A percentile compares a stretch with the other conserved stretches of the same genome.
These are phyloP conservation scores for Cabera pusaria DNA, from an alignment of 2,888 invertebrate genomes.

Conservation along the genomic window DNA sequence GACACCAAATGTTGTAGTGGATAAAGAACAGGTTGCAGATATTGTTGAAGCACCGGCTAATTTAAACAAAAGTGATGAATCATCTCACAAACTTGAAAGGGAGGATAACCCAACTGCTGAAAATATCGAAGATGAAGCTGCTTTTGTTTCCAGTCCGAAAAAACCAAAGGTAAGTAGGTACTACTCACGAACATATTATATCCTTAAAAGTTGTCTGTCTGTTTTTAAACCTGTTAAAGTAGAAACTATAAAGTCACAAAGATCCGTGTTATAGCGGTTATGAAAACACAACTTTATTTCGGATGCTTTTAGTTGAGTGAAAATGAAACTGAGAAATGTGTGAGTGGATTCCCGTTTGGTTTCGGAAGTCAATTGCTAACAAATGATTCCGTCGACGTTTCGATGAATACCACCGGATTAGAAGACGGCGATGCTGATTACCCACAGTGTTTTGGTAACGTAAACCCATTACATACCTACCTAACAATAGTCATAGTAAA, in stretches of 20 bases:
- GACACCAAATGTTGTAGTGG: constrained; percentile 8
- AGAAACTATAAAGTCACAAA: too few relatives aligned
- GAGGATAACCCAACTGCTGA: constrained; percentile 6
- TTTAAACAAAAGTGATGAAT: constrained; percentile 2
- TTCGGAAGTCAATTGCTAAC: constrained; percentile 56
- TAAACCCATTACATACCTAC: not conserved
- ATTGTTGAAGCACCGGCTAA: constrained; percentile 25
- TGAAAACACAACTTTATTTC: too few relatives aligned
- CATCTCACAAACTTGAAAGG: not conserved
- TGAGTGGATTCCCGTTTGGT: constrained; percentile 54
- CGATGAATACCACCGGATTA: constrained; percentile 43
- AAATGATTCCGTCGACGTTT: constrained; percentile 55
- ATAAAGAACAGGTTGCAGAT: constrained; percentile 21
- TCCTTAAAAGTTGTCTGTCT: too few relatives aligned
- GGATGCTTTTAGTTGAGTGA: too few relatives aligned
- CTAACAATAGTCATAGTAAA: not conserved
- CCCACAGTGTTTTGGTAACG: constrained; percentile 59
- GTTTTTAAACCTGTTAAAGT: too few relatives aligned
- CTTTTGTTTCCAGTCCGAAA: constrained; percentile 37
- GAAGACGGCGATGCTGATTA: constrained; percentile 61
- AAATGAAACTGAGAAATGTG: too few relatives aligned
- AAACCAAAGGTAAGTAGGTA: constrained; percentile 32
- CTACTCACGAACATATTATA: too few relatives aligned
- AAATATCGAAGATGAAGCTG: constrained; percentile 13
- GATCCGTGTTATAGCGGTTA: too few relatives aligned